phyloP scores from a whole-genome alignment of 2,797 vertebrate species.

The Takifugu rubripes region DNA sequence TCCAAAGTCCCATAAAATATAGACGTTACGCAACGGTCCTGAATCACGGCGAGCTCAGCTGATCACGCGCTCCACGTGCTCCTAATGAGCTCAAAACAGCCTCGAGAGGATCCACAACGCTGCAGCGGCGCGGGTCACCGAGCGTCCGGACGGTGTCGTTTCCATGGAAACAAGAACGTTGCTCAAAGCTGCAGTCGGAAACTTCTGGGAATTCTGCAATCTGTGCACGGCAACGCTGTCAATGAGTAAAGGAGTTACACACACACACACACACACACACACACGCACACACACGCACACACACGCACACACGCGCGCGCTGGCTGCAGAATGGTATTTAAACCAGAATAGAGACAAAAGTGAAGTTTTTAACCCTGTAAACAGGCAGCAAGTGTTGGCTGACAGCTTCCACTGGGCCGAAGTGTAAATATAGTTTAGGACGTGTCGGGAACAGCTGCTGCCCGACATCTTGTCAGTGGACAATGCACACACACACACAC shows the following conservation, averaged over 20 bases:
- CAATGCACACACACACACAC: no score
- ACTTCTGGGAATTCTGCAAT: no score
- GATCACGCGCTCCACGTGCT: conserved; percentile 27
- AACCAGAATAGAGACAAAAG: no score
- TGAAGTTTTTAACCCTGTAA: no score
- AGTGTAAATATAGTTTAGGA: conserved; percentile 25
- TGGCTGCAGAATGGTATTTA: no score
- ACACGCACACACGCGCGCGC: no score
- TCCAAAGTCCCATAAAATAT: conserved; percentile 41
- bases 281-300: no score
- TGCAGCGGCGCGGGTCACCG: conserved; percentile 33
- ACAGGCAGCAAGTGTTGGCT: background rate
- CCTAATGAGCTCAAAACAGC: conserved; percentile 30
- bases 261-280: no score
- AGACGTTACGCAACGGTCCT: conserved; percentile 43
- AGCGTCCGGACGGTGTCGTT: conserved; percentile 21
- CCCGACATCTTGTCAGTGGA: background rate
- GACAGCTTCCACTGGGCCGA: conserved; percentile 4
- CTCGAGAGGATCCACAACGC: conserved; percentile 29
- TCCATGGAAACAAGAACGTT: conserved; percentile 35
- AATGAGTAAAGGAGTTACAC: background rate
- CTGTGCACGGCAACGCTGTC: no score
- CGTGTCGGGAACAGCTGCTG: conserved; percentile 27
- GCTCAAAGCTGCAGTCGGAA: conserved; percentile 19
- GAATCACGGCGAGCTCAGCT: conserved; percentile 37